These are phyloP conservation scores for Bos javanicus DNA, from an alignment of 2,113 vertebrate genomes.

Conservation along the genomic window DNA sequence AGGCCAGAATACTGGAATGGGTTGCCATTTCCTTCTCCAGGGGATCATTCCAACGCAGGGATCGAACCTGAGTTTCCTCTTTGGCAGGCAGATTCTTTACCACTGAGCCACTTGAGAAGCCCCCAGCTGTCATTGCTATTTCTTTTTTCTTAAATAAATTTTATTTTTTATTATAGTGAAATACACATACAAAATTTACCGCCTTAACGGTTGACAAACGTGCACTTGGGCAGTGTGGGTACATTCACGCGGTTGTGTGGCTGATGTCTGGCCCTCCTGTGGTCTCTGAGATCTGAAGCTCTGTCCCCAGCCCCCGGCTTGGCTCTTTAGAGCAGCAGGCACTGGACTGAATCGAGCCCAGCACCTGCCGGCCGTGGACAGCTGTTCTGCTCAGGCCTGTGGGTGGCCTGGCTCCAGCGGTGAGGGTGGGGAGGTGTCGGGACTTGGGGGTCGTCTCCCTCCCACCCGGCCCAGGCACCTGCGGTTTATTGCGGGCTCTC, in stretches of 20 bases:
- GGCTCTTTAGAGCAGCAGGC: not conserved
- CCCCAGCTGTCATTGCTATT: not conserved
- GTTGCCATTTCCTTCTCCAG: not conserved
- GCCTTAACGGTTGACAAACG: fast-evolving
- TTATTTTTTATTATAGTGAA: not conserved
- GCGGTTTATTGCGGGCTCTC: not conserved
- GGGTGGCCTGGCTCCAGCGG: too few relatives aligned
- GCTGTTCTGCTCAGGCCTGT: not conserved
- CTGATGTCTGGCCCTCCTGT: not conserved
- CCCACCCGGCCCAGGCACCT: fast-evolving
- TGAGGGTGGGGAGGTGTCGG: fast-evolving
- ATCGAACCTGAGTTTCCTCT: not conserved
- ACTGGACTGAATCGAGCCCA: not conserved
- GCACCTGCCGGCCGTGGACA: fast-evolving
- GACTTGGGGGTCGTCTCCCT: fast-evolving
- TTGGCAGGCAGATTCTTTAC: not conserved
- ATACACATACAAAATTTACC: not conserved
- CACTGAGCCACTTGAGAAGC: not conserved
- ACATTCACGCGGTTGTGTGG: not conserved
- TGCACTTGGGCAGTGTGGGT: fast-evolving
- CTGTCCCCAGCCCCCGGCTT: too few relatives aligned
- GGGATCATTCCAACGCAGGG: not conserved
- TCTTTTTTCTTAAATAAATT: not conserved
- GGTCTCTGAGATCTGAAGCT: not conserved
- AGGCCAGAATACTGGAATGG: not conserved